Evolutionary conservation across 2,113 vertebrate species (phyloP).

Genomic region (Morphnarchus princeps): DNA sequence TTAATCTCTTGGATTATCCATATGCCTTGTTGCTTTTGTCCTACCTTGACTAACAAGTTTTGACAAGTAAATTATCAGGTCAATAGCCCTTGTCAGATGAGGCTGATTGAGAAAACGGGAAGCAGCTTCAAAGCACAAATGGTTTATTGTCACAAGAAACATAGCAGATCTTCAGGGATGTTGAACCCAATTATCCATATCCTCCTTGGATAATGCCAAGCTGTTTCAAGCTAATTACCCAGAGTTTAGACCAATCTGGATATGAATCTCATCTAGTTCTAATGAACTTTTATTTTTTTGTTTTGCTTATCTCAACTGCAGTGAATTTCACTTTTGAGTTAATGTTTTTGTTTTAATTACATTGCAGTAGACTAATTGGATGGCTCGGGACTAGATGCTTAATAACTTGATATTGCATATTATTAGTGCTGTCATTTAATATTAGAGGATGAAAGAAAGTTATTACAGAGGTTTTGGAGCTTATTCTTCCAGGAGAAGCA

Average conservation of each 20-base stretch:
- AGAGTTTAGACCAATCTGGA: slow-evolving; percentile 60
- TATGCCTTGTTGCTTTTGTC: slow-evolving; percentile 50
- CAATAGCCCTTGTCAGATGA: slow-evolving; percentile 53
- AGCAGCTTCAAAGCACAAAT: slow-evolving; percentile 42
- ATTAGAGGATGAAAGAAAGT: slow-evolving; percentile 27
- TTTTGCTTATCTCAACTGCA: slow-evolving; percentile 23
- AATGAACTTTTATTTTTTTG: slow-evolving; percentile 53
- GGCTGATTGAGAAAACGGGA: slow-evolving; percentile 22
- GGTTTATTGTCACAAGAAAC: slow-evolving; percentile 61
- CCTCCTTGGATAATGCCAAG: slow-evolving; percentile 60
- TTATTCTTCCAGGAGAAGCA: slow-evolving; percentile 1
- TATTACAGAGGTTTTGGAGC: not conserved
- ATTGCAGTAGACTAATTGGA: slow-evolving; percentile 44
- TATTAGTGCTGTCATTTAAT: slow-evolving; percentile 55
- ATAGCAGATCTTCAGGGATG: slow-evolving; percentile 57
- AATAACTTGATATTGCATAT: slow-evolving; percentile 53
- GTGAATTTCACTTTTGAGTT: slow-evolving; percentile 41
- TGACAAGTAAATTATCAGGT: slow-evolving; percentile 69
- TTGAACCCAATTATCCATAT: slow-evolving; percentile 68
- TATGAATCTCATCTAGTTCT: slow-evolving; percentile 54
- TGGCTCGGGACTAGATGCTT: slow-evolving; percentile 47
- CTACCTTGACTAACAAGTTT: slow-evolving; percentile 59
- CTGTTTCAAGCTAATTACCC: slow-evolving; percentile 66
- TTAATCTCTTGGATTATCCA: slow-evolving; percentile 53
- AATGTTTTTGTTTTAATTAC: slow-evolving; percentile 64